Evolutionary conservation across 92 coral and sea anemone genomes (phyloP), one percentile per base, ranked within the genome.

Genomic region (Heteractis magnifica): DNA sequence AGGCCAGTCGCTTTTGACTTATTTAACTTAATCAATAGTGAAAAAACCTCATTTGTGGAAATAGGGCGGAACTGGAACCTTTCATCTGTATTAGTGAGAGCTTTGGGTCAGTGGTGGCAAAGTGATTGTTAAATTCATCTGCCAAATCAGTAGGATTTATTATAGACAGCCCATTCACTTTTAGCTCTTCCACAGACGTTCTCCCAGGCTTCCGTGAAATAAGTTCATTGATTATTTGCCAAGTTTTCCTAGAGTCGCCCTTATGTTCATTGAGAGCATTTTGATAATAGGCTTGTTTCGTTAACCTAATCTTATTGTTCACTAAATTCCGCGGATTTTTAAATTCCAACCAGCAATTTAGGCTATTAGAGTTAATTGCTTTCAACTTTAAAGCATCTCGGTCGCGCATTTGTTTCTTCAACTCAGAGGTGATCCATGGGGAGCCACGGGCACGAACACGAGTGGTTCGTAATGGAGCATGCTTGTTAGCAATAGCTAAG

Each of bases 1-100:
- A 91, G 82, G 68, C 94, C 94, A 10, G 94, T 85, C 14, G 91
- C 94, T 62, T 91, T 91, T 6, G 89, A 84, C 77, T 88, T 81
- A 18, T 84, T 75, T 60, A 87, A 78, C 74, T 87, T 91, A 48
- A 72, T 73, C 77, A 91, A 65, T 19, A 84, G 73, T 21, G 86
- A 53, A 77, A 77, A 73, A 62, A 91, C 91, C 79, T 79, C 59
- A 70, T 79, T 70, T 58, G 76, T 48, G 34, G 79, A 87, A 6
- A 89, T 87, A 20, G 80, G 82, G 26, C 78, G 72, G 58, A 90
- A 83, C 41, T 86, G 65, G 20, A 86, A 86, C 56, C 56, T 86
- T 75, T 82, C 8, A 75, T 80, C 78, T 48, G 71, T 64, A 15
- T 23, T 64, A 64, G 5, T 15, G 26, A 19, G 71, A 64, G 71